phyloP scores from a whole-genome alignment of 2,113 vertebrate genomes.

The Osmerus mordax region DNA sequence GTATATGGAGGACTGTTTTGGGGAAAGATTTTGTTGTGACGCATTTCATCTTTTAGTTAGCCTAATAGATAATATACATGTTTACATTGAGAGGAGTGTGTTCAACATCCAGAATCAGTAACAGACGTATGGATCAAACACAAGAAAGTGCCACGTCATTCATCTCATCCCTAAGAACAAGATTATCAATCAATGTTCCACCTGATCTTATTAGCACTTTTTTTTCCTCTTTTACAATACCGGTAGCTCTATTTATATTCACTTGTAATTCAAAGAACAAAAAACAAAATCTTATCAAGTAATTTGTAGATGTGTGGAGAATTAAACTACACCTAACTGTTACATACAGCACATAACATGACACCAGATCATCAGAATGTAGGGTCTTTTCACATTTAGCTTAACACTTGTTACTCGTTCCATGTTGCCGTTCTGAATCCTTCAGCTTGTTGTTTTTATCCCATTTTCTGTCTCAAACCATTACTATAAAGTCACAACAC shows the following conservation, averaged over 20 bases:
- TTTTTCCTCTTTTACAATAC: too few relatives aligned
- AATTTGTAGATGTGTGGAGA: too few relatives aligned
- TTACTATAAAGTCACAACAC: too few relatives aligned
- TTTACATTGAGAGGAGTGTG: background rate
- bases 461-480: too few relatives aligned
- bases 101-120: constrained; percentile 12
- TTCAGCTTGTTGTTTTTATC: too few relatives aligned
- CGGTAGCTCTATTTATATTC: too few relatives aligned
- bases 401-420: too few relatives aligned
- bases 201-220: background rate
- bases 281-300: too few relatives aligned
- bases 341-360: background rate
- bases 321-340: background rate
- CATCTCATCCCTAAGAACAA: background rate
- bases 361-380: too few relatives aligned
- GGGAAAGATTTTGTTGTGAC: background rate
- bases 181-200: background rate
- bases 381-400: too few relatives aligned
- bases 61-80: background rate
- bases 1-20: constrained; percentile 19
- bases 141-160: constrained; percentile 1
- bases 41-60: background rate
- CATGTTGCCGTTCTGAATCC: too few relatives aligned
- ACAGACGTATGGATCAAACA: background rate
- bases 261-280: too few relatives aligned